Base-by-base conservation (phyloP, 2,113 vertebrate species). In the Phrynosoma platyrhinos region DNA sequence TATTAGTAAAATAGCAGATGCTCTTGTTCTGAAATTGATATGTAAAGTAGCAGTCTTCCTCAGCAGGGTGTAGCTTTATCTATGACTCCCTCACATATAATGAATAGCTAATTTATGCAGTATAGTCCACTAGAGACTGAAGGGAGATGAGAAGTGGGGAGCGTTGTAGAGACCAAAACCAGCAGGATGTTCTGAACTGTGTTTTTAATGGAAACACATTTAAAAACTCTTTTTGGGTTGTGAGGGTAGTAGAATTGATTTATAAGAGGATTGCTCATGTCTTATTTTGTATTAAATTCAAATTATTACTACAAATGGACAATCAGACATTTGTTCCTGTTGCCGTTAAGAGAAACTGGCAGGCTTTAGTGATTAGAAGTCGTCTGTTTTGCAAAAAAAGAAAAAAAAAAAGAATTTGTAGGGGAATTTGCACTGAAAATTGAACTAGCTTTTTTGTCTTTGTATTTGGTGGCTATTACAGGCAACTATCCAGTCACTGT, bases 51-150 rank as follows among this genome's bases (percentile, higher is more conserved):
- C 88, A 93, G 91, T 90, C 90, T 93, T 91, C 90, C 92, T 87
- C 96, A 95, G 95, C 95, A 95, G 94, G 96, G 90, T 92, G 91
- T 94, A 87, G 74, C 88, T 94, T 85, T 85, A 18, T 92, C 92
- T 95, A 90, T 89, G 71, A 5, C 94, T 96, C 89, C 94, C 96
- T 96, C 95, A 91, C 91, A 87, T 93, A 92, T 96, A 97, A 96
- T 97, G 95, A 97, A 96, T 96, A 97, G 94, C 94, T 96, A 91
- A 97, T 97, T 96, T 96, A 87, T 94, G 90, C 85, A 92, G 2
- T 32, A 79, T 93, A 83, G 95, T 95, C 93, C 95, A 85, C 94
- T 88, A 94, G 96, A 94, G 93, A 96, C 95, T 0, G 0, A 85
- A 88, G 42, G 91, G 71, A 62, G 9, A 83, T 0, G 0, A 47